Percentiles rank a stretch among this genome's conserved stretches.
These are phyloP conservation scores for Synanthedon andrenaeformis DNA, from an alignment of 2,888 invertebrate species.

Conservation along the genomic window DNA sequence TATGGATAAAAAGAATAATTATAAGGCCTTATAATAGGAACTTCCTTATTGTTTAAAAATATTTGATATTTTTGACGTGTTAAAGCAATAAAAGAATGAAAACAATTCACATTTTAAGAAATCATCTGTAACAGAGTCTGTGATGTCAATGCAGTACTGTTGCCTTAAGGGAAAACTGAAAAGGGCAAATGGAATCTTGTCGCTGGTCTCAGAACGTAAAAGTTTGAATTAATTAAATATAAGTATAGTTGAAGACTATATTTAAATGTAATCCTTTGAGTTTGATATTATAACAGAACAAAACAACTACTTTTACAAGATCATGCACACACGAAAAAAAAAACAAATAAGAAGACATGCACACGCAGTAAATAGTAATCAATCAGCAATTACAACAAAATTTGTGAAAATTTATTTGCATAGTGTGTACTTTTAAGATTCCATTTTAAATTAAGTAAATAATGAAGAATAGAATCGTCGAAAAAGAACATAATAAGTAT, in stretches of 20 bases:
- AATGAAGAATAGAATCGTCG: background rate
- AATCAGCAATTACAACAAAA: too few species aligned
- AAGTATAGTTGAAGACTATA: background rate
- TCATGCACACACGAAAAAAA: background rate
- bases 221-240: background rate
- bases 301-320: background rate
- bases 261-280: too few species aligned
- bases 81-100: background rate
- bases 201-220: conserved; percentile 54
- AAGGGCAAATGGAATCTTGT: conserved; percentile 54
- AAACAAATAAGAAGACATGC: conserved; percentile 15
- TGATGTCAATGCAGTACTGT: background rate
- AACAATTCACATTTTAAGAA: background rate
- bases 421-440: background rate
- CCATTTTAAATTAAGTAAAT: background rate
- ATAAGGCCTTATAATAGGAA: too few species aligned
- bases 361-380: conserved; percentile 12
- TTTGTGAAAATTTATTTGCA: background rate
- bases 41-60: too few species aligned
- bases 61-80: too few species aligned
- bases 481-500: background rate
- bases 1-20: too few species aligned
- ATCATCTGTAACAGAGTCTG: background rate
- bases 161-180: conserved; percentile 18
- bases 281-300: conserved; percentile 26